phyloP scores from a whole-genome alignment of 92 coral and sea anemone genomes.

The Siderastrea siderea region DNA sequence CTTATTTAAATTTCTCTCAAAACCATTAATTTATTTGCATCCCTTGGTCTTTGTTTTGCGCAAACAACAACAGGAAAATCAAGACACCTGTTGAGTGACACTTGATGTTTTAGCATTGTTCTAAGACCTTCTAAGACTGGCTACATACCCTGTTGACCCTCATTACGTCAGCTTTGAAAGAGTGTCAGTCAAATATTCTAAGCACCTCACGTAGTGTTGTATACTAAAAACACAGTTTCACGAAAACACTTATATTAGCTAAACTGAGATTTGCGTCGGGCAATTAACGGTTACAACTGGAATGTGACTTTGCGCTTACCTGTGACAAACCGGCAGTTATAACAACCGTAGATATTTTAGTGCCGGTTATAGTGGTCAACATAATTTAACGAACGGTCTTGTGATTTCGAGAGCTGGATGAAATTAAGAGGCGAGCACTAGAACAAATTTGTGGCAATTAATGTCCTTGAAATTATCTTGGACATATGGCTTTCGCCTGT shows the following conservation, averaged over 20 bases:
- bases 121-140: neutral
- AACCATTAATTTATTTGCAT: neutral
- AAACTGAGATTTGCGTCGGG: neutral
- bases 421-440: too few species aligned
- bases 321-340: too few species aligned
- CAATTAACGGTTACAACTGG: too few species aligned
- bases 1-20: neutral
- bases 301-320: neutral
- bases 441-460: too few species aligned
- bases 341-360: too few species aligned
- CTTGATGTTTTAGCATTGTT: neutral
- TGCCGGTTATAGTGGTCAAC: too few species aligned
- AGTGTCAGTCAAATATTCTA: neutral
- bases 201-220: neutral
- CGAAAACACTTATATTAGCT: neutral
- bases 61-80: neutral
- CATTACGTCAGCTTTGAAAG: neutral
- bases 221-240: neutral
- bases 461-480: too few species aligned
- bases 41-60: constrained; percentile 1
- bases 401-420: too few species aligned
- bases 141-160: neutral
- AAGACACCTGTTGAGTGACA: neutral
- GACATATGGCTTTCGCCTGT: too few species aligned
- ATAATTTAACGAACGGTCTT: too few species aligned